A percentile compares a stretch with the other conserved stretches of the same genome.
These are phyloP conservation scores for Acleris holmiana DNA, from an alignment of 2,888 invertebrate genomes.

Conservation along the genomic window DNA sequence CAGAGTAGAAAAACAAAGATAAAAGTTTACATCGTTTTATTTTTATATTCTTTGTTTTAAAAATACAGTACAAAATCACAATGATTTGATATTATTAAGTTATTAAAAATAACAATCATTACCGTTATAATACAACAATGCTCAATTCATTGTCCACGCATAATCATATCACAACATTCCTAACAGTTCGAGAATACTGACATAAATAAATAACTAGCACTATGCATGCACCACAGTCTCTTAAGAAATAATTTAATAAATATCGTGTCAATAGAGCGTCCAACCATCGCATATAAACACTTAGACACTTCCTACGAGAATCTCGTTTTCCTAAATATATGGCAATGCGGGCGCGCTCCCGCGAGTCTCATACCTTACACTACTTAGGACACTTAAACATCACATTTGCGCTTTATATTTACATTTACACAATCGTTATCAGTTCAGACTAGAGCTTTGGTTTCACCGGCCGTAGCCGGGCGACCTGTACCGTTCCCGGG, in stretches of 20 bases:
- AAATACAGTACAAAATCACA: conserved; percentile 74
- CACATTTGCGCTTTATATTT: conserved; percentile 84
- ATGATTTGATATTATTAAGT: conserved; percentile 60
- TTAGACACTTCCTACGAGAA: conserved; percentile 48
- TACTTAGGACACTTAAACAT: conserved; percentile 83
- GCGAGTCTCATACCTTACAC: conserved; percentile 76
- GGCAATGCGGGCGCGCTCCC: conserved; percentile 74
- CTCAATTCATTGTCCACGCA: conserved; percentile 35
- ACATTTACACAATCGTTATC: conserved; percentile 73
- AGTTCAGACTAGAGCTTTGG: conserved; percentile 82
- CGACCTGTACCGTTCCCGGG: conserved; percentile 67
- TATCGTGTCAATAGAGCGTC: conserved; percentile 65
- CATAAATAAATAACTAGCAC: conserved; percentile 81
- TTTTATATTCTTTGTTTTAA: conserved; percentile 68
- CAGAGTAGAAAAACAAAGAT: background rate
- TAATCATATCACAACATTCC: conserved; percentile 68
- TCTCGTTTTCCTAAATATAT: conserved; percentile 73
- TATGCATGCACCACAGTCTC: conserved; percentile 77
- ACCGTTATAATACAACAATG: conserved; percentile 34
- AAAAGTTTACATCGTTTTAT: conserved; percentile 59
- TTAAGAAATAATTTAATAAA: conserved; percentile 80
- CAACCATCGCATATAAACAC: conserved; percentile 64
- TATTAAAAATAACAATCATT: conserved; percentile 59
- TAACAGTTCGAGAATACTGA: conserved; percentile 77
- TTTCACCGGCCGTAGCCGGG: conserved; percentile 78